Base-by-base conservation (phyloP, 1,140 invertebrate species). In the Samia ricini region DNA sequence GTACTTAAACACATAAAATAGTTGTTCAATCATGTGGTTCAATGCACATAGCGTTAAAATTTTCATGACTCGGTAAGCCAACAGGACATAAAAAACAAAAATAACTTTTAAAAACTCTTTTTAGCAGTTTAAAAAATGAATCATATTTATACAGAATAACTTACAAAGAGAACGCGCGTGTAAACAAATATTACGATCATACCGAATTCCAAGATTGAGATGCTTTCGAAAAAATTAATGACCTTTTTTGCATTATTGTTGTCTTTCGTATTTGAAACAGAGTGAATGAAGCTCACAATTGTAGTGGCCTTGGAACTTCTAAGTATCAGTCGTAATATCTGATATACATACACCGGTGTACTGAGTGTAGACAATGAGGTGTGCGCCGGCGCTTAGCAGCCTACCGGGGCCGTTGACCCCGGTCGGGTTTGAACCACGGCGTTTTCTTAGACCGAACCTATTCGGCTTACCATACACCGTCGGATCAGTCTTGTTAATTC, bases 391-490 rank as follows among this genome's bases (percentile, higher is more conserved):
- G 76, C 76, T 73, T 79, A 72, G 69, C 73, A 73, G 75, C 72
- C 61, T 56, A 63, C 24, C 51, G 65, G n/a, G 66, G 81, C 68
- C 81, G 71, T 60, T 72, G 83, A 83, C 79, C 81, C 68, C 62
- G 58, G 56, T 65, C 81, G 80, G 76, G 83, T 84, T n/a, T 83
- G 78, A 77, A 71, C 68, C 69, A 74, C 76, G 73, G 83, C 77
- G 83, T 86, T 82, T n/a, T 83, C 82, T 83, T 86, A 83, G 83
- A 86, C 74, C 79, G 79, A 85, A 73, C 82, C 78, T 88, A 85
- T 85, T 88, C 85, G 76, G 74, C 80, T 83, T 81, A 81, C 10
- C 33, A 56, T 56, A 33, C 23, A 52, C 10, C 23, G 20, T 10
- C 15, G 33, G n/a, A 15, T 15, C 7, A 42, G 0, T 42, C 4